These are phyloP conservation scores for Petrolisthes manimaculis DNA, from an alignment of 2,888 invertebrate genomes.

Conservation along the genomic window DNA sequence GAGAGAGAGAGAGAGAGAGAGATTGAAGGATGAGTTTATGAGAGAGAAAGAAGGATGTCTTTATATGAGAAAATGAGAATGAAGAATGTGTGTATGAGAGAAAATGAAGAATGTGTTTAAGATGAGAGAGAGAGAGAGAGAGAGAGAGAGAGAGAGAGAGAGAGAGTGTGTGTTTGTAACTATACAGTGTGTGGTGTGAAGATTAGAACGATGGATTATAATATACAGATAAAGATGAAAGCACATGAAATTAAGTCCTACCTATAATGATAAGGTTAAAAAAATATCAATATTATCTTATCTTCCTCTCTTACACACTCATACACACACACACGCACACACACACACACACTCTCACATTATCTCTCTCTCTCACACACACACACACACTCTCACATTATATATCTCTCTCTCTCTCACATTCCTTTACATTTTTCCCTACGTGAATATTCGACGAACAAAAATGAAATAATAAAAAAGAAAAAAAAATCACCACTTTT, in stretches of 20 bases:
- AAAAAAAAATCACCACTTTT: too few relatives aligned
- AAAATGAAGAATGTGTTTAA: background rate
- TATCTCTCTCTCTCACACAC: background rate
- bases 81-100: background rate
- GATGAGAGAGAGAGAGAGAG: background rate
- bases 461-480: too few relatives aligned
- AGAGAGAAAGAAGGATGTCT: too few relatives aligned
- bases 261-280: background rate
- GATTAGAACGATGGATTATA: background rate
- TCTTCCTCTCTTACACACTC: background rate
- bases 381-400: background rate
- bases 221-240: background rate
- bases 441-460: too few relatives aligned
- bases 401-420: background rate
- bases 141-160: background rate
- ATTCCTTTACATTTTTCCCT: too few relatives aligned
- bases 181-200: background rate
- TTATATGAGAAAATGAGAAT: too few relatives aligned
- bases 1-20: background rate
- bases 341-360: background rate
- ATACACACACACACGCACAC: background rate
- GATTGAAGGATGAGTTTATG: background rate
- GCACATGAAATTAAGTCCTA: background rate
- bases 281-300: background rate
- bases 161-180: background rate